Conservation (phyloP, 2,797 vertebrate species). For the Lophius americanus region DNA sequence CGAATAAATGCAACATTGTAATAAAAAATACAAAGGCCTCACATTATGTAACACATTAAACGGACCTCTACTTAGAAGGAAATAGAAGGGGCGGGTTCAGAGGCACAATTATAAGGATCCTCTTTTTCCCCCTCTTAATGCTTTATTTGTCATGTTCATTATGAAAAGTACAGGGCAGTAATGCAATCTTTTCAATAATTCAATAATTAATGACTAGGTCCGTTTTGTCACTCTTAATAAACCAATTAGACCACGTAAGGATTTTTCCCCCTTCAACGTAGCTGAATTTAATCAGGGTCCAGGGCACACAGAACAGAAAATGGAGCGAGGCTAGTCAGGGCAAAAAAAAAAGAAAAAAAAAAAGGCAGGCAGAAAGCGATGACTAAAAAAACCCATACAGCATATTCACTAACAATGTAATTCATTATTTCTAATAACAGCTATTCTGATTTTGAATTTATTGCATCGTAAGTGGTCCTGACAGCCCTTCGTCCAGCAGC, state of each 20-base stretch:
- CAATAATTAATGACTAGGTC: conserved; percentile 15
- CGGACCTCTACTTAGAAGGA: conserved; percentile 71
- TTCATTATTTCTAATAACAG: conserved; percentile 9
- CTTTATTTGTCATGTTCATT: conserved; percentile 45
- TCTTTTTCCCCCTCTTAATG: conserved; percentile 50
- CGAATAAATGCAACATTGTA: conserved; percentile 39
- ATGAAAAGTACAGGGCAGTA: conserved; percentile 24
- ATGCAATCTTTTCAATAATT: conserved; percentile 17
- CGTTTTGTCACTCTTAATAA: conserved; percentile 31
- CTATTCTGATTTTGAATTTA: conserved; percentile 25
- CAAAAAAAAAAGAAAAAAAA: conserved; percentile 2
- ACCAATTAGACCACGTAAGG: conserved; percentile 17
- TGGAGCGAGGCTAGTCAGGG: conserved; percentile 21
- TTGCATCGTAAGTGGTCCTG: conserved; percentile 22
- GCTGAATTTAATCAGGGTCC: conserved; percentile 41
- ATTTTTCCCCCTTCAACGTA: conserved; percentile 10
- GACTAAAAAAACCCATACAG: conserved; percentile 15
- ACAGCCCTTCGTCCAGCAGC: conserved; percentile 30
- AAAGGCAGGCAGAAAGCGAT: conserved; percentile 37
- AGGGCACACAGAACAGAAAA: conserved; percentile 31
- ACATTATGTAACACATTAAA: conserved; percentile 75
- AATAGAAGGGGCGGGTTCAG: conserved; percentile 70
- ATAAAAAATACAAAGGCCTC: conserved; percentile 47
- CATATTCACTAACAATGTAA: conserved; percentile 1
- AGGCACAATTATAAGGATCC: conserved; percentile 63